phyloP scores from a whole-genome alignment of 2,113 vertebrate genomes.

The Plecotus auritus region DNA sequence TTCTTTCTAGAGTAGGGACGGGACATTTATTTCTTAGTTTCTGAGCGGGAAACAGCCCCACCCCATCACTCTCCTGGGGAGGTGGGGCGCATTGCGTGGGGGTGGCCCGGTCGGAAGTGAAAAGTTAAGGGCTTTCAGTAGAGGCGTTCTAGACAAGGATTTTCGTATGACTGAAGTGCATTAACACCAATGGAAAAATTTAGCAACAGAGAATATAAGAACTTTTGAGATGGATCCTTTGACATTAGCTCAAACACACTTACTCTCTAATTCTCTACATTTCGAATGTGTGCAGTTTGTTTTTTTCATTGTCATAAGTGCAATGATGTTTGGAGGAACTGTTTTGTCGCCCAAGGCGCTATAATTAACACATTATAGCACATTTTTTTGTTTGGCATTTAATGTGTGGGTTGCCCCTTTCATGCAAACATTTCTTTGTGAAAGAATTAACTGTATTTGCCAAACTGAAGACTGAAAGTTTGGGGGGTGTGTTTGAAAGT shows the following conservation, averaged over 20 bases:
- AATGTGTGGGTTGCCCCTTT: neutral
- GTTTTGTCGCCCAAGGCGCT: neutral
- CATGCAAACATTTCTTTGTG: neutral
- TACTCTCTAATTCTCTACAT: neutral
- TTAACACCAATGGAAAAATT: neutral
- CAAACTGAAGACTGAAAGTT: neutral
- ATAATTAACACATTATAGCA: slow-evolving; percentile 22
- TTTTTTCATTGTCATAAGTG: neutral
- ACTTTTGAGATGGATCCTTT: slow-evolving; percentile 3
- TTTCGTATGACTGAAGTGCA: neutral
- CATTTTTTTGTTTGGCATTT: neutral
- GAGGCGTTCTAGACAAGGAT: neutral
- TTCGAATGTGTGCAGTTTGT: neutral
- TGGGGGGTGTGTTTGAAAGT: neutral
- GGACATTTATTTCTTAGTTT: slow-evolving; percentile 37
- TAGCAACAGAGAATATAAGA: neutral
- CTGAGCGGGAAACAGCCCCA: slow-evolving; percentile 54
- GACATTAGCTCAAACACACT: neutral
- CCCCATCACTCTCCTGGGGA: slow-evolving; percentile 3
- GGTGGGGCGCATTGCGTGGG: slow-evolving; percentile 20
- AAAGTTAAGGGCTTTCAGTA: slow-evolving; percentile 23
- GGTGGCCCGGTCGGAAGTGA: slow-evolving; percentile 43
- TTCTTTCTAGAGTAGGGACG: neutral
- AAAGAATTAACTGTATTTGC: neutral
- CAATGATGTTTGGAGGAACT: neutral